These are phyloP conservation scores for Antheraea mylitta DNA, from an alignment of 1,140 invertebrate species.

Conservation along the genomic window DNA sequence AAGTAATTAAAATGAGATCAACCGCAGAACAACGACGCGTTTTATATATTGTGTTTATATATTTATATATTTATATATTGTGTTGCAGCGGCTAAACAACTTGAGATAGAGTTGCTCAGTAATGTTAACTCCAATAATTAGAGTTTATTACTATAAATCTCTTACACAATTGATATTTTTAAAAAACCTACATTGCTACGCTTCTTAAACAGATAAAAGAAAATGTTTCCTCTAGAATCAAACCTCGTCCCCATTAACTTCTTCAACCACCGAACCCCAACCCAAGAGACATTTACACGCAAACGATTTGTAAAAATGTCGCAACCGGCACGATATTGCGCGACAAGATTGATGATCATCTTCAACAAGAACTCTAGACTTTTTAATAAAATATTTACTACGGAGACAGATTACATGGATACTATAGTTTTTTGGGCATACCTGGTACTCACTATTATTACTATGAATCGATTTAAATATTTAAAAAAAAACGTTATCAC, in stretches of 20 bases:
- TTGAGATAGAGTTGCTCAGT: too few relatives aligned
- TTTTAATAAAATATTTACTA: constrained; percentile 60
- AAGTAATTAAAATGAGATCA: too few relatives aligned
- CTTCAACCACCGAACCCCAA: constrained; percentile 7
- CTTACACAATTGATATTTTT: too few relatives aligned
- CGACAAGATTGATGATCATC: constrained; percentile 43
- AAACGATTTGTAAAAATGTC: constrained; percentile 54
- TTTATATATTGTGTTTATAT: too few relatives aligned
- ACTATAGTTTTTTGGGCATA: background rate
- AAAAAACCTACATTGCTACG: too few relatives aligned
- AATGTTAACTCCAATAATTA: too few relatives aligned
- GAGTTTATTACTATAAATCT: too few relatives aligned
- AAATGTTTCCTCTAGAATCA: constrained; percentile 18
- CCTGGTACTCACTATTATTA: background rate
- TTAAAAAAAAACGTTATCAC: too few relatives aligned
- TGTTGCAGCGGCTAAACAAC: too few relatives aligned
- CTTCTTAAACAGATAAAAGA: background rate
- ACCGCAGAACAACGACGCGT: too few relatives aligned
- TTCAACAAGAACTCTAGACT: constrained; percentile 28
- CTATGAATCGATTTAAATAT: too few relatives aligned
- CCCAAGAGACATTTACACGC: constrained; percentile 13
- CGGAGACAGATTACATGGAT: constrained; percentile 15
- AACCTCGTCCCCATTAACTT: constrained; percentile 7
- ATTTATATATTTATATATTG: too few relatives aligned
- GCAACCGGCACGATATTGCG: constrained; percentile 43